Percentiles rank a stretch among this genome's conserved stretches.
phyloP scores from a whole-genome alignment of 2,888 invertebrate species.

The Lycophotia porphyrea region DNA sequence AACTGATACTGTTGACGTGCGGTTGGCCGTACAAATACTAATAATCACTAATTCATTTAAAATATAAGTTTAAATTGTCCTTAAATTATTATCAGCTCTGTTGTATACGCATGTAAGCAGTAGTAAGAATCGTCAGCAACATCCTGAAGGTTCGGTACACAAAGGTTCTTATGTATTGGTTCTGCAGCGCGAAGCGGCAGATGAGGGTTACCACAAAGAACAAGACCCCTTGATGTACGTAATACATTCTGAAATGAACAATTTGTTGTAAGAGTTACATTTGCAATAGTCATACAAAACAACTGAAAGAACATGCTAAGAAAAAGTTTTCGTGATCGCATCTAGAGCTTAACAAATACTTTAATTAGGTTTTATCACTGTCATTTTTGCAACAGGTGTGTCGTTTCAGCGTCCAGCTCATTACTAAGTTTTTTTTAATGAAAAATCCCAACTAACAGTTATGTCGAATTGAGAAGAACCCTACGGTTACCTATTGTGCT shows the following conservation, averaged over 20 bases:
- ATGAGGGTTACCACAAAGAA: conserved; percentile 73
- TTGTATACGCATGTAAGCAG: conserved; percentile 66
- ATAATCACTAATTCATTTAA: neutral
- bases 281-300: neutral
- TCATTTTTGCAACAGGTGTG: neutral
- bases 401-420: neutral
- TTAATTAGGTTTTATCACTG: neutral
- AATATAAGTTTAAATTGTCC: neutral
- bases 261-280: neutral
- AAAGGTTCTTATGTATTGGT: conserved; percentile 72
- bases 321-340: too few species aligned
- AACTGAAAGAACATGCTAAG: neutral
- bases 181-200: conserved; percentile 76
- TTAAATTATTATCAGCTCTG: conserved; percentile 27
- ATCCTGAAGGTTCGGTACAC: conserved; percentile 75
- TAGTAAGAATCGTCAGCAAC: conserved; percentile 69
- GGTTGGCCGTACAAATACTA: neutral
- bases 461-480: neutral
- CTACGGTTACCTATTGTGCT: neutral
- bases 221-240: conserved; percentile 77
- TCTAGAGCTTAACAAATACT: neutral
- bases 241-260: conserved; percentile 79
- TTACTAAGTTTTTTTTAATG: neutral
- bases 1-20: neutral
- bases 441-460: neutral